Evolutionary conservation across 2,113 vertebrate species (phyloP).

Genomic region (Lepus timidus): DNA sequence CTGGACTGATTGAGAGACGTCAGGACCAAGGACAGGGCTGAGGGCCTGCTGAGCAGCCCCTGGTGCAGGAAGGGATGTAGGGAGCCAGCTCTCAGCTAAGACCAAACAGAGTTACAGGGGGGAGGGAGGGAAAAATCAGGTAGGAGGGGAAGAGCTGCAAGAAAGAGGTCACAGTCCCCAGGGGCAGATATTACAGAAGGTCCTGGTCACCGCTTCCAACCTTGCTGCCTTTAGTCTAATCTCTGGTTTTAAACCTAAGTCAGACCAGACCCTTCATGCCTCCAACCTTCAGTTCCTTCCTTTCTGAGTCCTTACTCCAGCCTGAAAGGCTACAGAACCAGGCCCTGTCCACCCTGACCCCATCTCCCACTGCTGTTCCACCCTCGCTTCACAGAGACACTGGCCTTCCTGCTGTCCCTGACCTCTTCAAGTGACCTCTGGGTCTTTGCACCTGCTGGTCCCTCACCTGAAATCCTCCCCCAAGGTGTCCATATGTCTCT

Average conservation of each 20-base stretch:
- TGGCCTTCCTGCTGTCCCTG: neutral
- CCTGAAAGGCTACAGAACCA: neutral
- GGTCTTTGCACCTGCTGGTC: neutral
- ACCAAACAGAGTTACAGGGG: neutral
- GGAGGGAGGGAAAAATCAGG: neutral
- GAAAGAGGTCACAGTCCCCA: neutral
- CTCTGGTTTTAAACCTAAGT: neutral
- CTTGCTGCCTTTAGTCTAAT: neutral
- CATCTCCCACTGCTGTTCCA: too few species aligned
- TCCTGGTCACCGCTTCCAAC: neutral
- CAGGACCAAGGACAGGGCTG: neutral
- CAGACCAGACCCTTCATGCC: neutral
- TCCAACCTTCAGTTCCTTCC: neutral
- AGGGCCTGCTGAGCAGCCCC: fast-evolving
- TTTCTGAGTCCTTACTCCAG: neutral
- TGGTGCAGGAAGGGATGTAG: neutral
- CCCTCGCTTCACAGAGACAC: neutral
- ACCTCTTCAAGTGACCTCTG: neutral
- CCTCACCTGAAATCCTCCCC: neutral
- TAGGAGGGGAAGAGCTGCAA: neutral
- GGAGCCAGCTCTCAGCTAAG: fast-evolving
- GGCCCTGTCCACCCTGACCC: neutral
- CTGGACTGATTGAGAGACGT: neutral
- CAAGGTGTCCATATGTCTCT: neutral
- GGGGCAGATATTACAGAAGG: neutral